Base-by-base conservation (phyloP, 2,888 invertebrate species). In the Epirrita christyi region DNA sequence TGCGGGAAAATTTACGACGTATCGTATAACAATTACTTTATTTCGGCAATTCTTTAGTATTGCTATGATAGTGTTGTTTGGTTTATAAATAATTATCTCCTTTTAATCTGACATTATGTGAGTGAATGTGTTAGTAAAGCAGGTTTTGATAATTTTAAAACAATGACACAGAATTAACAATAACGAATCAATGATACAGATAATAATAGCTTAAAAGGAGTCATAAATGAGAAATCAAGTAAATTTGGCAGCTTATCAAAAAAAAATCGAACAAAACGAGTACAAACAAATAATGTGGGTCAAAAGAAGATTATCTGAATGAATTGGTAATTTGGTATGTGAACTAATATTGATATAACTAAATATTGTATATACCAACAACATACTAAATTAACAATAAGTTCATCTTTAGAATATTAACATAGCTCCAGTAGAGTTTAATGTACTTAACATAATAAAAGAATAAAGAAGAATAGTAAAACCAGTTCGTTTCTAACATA, bases 1-100 rank as follows among this genome's bases (percentile, higher is more conserved):
- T 50, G 44, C 42, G 55, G 52, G 49, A 43, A 59, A 36, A 48
- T 59, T 61, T 55, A 61, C 46, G 46, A 47, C 46, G 10, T 32
- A 41, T 46, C 38, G 34, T 46, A 46, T 15, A 43, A 5, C 41
- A 32, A 51, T 29, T 57, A 28, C 47, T 52, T 57, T 52, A 48
- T 52, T 46, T 56, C 29, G 46, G 11, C 45, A 50, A 46, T 46
- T 3, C 29, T 9, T 36, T 43, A 0, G 6, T 36, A 55, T 34
- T 45, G 40, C 45, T 21, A 10, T 9, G 34, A 55, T 44, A 44
- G 43, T 32, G 29, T 6, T n/a, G 15, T 49, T 49, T 49, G 32
- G n/a, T 47, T 47, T 8, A 37, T 27, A 13, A 10, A 37, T 37
- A 36, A 21, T 21, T 21, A 21, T 4, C 21, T 21, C 0, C n/a